Percentiles rank a stretch among this genome's conserved stretches.
These are phyloP conservation scores for Euclidia mi DNA, from an alignment of 2,888 invertebrate species.

Conservation along the genomic window DNA sequence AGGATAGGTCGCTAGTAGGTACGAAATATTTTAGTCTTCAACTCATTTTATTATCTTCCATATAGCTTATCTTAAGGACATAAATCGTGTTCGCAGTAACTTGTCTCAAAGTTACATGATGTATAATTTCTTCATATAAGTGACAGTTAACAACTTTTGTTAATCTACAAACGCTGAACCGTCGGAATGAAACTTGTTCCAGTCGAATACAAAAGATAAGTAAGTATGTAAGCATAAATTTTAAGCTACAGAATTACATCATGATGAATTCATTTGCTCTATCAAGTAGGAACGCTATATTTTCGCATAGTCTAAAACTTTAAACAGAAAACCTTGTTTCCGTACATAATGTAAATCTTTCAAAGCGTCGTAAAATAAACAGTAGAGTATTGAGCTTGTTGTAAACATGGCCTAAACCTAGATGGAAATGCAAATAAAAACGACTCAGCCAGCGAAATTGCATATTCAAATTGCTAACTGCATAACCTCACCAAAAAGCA, in stretches of 20 bases:
- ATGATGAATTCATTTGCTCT: neutral
- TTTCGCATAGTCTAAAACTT: neutral
- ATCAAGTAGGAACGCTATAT: neutral
- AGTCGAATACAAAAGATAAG: slow-evolving; percentile 10
- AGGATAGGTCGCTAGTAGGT: too few relatives aligned
- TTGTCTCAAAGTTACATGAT: slow-evolving; percentile 32
- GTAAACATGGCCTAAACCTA: slow-evolving; percentile 36
- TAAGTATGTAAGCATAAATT: slow-evolving; percentile 6
- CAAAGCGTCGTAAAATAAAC: slow-evolving; percentile 34
- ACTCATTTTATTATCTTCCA: too few relatives aligned
- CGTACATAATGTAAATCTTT: slow-evolving; percentile 32
- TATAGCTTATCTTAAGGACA: neutral
- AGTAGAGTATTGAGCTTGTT: slow-evolving; percentile 27
- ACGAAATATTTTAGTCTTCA: too few relatives aligned
- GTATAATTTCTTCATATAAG: slow-evolving; percentile 36
- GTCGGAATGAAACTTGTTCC: slow-evolving; percentile 16
- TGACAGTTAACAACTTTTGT: slow-evolving; percentile 44
- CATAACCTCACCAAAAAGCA: too few relatives aligned
- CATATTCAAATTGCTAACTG: slow-evolving; percentile 50
- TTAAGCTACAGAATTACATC: slow-evolving; percentile 1
- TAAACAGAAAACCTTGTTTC: slow-evolving; percentile 11
- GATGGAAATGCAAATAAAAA: slow-evolving; percentile 55
- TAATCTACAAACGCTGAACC: slow-evolving; percentile 36
- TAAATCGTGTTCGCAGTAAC: slow-evolving; percentile 29
- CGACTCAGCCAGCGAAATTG: slow-evolving; percentile 41